A percentile compares a stretch with the other conserved stretches of the same genome.
Conservation (phyloP, 2,113 vertebrate genomes). For the Zeus faber region DNA sequence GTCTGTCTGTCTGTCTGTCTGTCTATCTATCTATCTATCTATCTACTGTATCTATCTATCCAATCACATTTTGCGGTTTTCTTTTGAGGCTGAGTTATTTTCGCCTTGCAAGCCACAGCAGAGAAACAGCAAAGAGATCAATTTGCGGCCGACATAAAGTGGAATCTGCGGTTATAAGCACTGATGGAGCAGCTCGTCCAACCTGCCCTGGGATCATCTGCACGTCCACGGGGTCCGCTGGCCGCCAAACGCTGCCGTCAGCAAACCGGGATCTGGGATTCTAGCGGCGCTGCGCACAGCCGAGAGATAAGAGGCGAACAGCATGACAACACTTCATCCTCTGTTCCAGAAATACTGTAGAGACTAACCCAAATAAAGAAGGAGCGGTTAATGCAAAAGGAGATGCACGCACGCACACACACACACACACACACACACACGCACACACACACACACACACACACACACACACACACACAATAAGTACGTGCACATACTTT, state of each 20-base stretch:
- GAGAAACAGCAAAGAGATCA: too few species aligned
- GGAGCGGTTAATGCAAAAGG: conserved; percentile 52
- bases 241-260: conserved; percentile 8
- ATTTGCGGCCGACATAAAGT: too few species aligned
- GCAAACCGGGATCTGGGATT: conserved; percentile 26
- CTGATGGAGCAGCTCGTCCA: too few species aligned
- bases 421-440: conserved; percentile 14
- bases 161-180: too few species aligned
- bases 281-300: conserved; percentile 6
- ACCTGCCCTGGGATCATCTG: conserved; percentile 3
- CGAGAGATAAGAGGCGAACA: conserved; percentile 19
- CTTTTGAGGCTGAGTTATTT: too few species aligned
- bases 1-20: too few species aligned
- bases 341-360: conserved; percentile 10
- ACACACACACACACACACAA: neutral
- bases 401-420: conserved; percentile 22
- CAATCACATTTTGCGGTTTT: too few species aligned
- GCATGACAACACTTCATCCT: conserved; percentile 37
- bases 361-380: conserved; percentile 27
- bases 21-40: too few species aligned
- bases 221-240: conserved; percentile 1
- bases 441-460: conserved; percentile 2
- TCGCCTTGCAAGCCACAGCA: too few species aligned
- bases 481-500: too few species aligned
- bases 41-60: too few species aligned